A percentile compares a stretch with the other conserved stretches of the same genome.
phyloP scores from a whole-genome alignment of 2,113 vertebrate species.

The Lepisosteus oculatus region DNA sequence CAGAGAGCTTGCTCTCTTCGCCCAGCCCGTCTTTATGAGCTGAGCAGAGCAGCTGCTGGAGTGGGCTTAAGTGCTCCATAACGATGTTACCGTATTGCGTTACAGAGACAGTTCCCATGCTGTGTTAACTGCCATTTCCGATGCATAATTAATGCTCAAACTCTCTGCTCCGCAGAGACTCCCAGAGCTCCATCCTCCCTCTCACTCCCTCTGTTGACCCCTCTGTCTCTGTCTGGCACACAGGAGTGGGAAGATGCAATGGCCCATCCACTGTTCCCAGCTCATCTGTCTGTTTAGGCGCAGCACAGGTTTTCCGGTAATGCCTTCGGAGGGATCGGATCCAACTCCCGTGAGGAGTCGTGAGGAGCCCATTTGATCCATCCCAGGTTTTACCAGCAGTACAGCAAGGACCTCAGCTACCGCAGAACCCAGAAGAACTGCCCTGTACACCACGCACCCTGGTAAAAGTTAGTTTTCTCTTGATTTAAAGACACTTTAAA shows the following conservation, averaged over 20 bases:
- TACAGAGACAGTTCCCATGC: constrained; percentile 4
- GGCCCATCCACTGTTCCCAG: neutral
- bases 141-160: constrained; percentile 39
- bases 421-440: neutral
- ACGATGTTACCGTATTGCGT: constrained; percentile 30
- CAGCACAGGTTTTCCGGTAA: neutral
- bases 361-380: neutral
- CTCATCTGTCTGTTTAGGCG: constrained; percentile 12
- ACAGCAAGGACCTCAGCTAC: neutral
- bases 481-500: no score
- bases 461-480: no score
- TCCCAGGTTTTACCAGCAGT: neutral
- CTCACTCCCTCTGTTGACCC: neutral
- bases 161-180: neutral
- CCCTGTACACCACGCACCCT: neutral
- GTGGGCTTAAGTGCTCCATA: constrained; percentile 36
- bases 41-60: constrained; percentile 2
- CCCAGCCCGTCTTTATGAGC: constrained; percentile 19
- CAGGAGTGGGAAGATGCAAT: neutral
- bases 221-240: neutral
- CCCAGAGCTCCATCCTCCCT: neutral
- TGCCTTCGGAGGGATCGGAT: no score
- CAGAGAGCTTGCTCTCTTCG: neutral
- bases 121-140: constrained; percentile 28
- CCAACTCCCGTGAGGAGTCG: no score